phyloP scores from a whole-genome alignment of 2,888 invertebrate genomes.

The Liodrosophila aerea region DNA sequence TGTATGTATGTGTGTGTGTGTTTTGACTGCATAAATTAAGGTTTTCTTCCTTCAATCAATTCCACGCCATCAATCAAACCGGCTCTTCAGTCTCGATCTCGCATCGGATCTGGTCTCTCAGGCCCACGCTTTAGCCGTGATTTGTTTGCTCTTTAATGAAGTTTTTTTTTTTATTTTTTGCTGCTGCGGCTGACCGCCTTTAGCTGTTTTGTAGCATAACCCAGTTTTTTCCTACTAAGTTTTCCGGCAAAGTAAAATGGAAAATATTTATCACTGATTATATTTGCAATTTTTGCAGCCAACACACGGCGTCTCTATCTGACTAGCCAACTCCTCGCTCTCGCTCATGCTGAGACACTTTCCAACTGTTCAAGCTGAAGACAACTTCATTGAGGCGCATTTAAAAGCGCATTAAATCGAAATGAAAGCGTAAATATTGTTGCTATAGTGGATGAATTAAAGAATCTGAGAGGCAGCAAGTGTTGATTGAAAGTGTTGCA shows the following conservation, averaged over 20 bases:
- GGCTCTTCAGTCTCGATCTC: constrained; percentile 8
- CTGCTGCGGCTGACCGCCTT: constrained; percentile 44
- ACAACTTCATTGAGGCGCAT: constrained; percentile 53
- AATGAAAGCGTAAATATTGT: constrained; percentile 74
- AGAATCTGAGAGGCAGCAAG: no score
- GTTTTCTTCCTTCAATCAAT: constrained; percentile 45
- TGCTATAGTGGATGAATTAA: constrained; percentile 31
- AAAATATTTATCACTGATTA: constrained; percentile 73
- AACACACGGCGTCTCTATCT: no score
- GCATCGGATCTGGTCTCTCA: constrained; percentile 11
- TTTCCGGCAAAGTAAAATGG: constrained; percentile 50
- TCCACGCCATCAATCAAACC: constrained; percentile 47
- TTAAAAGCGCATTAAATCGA: constrained; percentile 72
- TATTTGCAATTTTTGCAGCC: constrained; percentile 56
- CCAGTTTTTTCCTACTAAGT: constrained; percentile 46
- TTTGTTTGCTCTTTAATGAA: constrained; percentile 42
- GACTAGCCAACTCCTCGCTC: no score
- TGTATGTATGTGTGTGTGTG: no score
- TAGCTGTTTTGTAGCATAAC: constrained; percentile 33
- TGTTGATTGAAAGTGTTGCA: constrained; percentile 56
- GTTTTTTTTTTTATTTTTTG: constrained; percentile 15
- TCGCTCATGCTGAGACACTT: constrained; percentile 27
- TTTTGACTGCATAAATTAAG: constrained; percentile 29
- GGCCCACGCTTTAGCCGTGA: constrained; percentile 42
- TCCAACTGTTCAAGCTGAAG: constrained; percentile 13